A percentile compares a stretch with the other conserved stretches of the same genome.
phyloP scores from a whole-genome alignment of 2,113 vertebrate species.

The Hydrochoerus hydrochaeris region DNA sequence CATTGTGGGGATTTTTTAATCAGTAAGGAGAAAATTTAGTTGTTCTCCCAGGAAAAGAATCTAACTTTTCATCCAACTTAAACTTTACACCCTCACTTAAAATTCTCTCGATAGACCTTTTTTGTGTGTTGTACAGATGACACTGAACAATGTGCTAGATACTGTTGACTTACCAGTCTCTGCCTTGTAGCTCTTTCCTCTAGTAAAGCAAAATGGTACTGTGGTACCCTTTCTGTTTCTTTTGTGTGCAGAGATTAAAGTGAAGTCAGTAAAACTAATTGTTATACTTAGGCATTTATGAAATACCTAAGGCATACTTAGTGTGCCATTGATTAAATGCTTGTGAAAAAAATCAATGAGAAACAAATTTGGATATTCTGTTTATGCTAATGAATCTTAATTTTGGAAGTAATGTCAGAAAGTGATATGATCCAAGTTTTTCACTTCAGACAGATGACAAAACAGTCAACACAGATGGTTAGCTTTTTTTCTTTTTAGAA shows the following conservation, averaged over 20 bases:
- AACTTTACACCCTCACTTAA: background rate
- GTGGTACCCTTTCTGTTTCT: background rate
- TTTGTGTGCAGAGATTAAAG: background rate
- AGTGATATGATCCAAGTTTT: background rate
- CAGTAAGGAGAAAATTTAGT: background rate
- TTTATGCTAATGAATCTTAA: constrained; percentile 17
- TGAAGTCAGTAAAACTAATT: background rate
- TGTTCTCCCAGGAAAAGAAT: background rate
- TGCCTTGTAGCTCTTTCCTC: background rate
- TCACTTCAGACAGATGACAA: constrained; percentile 17
- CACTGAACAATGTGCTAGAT: background rate
- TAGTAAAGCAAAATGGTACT: background rate
- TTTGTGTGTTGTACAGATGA: background rate
- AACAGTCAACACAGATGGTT: constrained; percentile 46
- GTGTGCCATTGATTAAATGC: background rate
- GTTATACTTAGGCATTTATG: background rate
- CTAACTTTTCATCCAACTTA: constrained; percentile 3
- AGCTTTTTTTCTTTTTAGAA: background rate
- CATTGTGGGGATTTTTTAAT: background rate
- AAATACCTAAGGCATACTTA: background rate
- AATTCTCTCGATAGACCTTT: background rate
- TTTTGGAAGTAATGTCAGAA: constrained; percentile 60
- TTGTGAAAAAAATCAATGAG: background rate
- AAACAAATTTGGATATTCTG: background rate
- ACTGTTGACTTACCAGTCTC: background rate